Percentiles rank a stretch among this genome's conserved stretches.
Conservation (phyloP, 2,888 invertebrate species). For the Brenthis ino region DNA sequence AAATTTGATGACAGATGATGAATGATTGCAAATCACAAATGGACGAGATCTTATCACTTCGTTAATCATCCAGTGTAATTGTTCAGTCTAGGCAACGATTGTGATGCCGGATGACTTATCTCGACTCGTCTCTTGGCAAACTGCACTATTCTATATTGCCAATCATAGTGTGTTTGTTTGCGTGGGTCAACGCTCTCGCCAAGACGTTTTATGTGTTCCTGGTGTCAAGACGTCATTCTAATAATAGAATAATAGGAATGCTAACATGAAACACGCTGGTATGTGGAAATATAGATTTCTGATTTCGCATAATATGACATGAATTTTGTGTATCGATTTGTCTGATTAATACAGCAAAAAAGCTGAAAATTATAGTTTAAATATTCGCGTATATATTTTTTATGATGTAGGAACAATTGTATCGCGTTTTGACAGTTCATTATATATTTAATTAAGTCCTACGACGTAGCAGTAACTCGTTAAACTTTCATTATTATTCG, state of each 20-base stretch:
- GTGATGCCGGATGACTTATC: constrained; percentile 68
- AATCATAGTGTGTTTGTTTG: constrained; percentile 78
- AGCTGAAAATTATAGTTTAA: constrained; percentile 1
- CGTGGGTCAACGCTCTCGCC: constrained; percentile 76
- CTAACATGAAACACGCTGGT: constrained; percentile 67
- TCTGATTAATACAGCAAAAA: neutral
- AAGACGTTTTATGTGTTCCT: constrained; percentile 78
- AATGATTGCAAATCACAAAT: constrained; percentile 63
- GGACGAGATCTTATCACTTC: constrained; percentile 48
- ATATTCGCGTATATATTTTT: constrained; percentile 30
- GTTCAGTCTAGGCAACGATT: constrained; percentile 40
- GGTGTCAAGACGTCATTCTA: constrained; percentile 78
- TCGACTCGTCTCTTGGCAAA: constrained; percentile 76
- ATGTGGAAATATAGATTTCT: constrained; percentile 61
- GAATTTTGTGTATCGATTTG: constrained; percentile 48
- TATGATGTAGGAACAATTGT: constrained; percentile 36
- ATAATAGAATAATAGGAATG: constrained; percentile 79
- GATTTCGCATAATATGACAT: constrained; percentile 48
- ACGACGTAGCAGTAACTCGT: constrained; percentile 67
- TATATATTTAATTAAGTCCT: constrained; percentile 75
- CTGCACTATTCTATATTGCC: constrained; percentile 75
- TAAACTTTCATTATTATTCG: constrained; percentile 80
- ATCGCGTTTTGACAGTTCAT: constrained; percentile 59
- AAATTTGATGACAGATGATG: constrained; percentile 53
- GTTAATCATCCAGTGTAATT: constrained; percentile 28